These are phyloP conservation scores for Glaucopsyche alexis DNA, from an alignment of 2,888 invertebrate genomes.

Conservation along the genomic window DNA sequence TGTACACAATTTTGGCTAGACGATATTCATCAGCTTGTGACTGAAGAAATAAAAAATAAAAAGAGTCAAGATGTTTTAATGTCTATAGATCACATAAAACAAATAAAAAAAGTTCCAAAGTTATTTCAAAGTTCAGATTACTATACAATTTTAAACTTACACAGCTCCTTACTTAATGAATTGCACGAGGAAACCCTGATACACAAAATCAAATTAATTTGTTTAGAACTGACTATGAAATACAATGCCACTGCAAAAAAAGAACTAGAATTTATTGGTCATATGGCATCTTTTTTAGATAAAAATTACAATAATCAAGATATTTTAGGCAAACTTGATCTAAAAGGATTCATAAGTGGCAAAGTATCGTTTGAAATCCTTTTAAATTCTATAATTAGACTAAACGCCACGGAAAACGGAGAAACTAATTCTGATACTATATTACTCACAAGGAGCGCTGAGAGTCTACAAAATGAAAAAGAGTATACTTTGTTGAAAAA, in stretches of 20 bases:
- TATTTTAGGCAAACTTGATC: neutral
- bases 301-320: neutral
- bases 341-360: conserved; percentile 9
- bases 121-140: conserved; percentile 9
- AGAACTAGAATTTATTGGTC: conserved; percentile 19
- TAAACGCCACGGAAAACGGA: neutral
- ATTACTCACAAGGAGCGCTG: conserved; percentile 2
- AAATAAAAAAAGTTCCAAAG: conserved; percentile 14
- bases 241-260: conserved; percentile 12
- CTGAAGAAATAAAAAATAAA: conserved; percentile 6
- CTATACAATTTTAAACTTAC: neutral
- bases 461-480: conserved; percentile 18
- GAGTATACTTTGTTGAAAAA: conserved; percentile 5
- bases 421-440: conserved; percentile 8
- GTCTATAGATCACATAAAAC: neutral
- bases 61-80: conserved; percentile 3
- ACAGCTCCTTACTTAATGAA: neutral
- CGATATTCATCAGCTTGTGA: neutral
- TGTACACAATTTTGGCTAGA: conserved; percentile 7
- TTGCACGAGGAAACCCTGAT: neutral
- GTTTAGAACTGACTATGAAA: neutral
- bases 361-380: conserved; percentile 14
- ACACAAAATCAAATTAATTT: neutral
- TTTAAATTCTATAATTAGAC: conserved; percentile 5
- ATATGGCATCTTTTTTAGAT: neutral